These are phyloP conservation scores for Odobenus rosmarus DNA, from an alignment of 2,113 vertebrate species.

Conservation along the genomic window DNA sequence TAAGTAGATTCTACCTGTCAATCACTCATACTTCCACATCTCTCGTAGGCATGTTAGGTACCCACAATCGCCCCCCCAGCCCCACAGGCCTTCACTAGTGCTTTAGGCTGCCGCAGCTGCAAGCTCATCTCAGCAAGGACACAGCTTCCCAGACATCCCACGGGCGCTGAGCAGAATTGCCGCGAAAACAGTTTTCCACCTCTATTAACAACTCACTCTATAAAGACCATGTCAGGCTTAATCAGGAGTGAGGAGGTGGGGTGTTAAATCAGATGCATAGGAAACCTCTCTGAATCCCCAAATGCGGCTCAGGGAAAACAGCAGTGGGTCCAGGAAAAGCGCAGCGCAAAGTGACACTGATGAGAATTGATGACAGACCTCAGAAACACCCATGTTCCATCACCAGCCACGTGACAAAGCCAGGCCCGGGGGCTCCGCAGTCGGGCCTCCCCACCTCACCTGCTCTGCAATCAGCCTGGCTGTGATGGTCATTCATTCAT, in stretches of 20 bases:
- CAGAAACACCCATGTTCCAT: not conserved
- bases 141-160: fast-evolving
- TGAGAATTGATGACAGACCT: constrained; percentile 40
- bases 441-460: fast-evolving
- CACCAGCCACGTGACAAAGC: fast-evolving
- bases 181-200: not conserved
- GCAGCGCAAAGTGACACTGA: not conserved
- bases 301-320: not conserved
- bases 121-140: not conserved
- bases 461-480: fast-evolving
- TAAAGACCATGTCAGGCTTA: constrained; percentile 42
- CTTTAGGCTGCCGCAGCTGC: fast-evolving
- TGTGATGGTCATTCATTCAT: fast-evolving
- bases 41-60: fast-evolving
- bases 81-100: fast-evolving
- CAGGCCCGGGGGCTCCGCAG: fast-evolving
- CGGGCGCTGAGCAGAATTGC: not conserved
- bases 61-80: fast-evolving
- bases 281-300: constrained; percentile 21
- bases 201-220: constrained; percentile 37
- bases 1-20: not conserved
- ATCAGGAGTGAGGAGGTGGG: not conserved
- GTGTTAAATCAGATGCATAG: not conserved
- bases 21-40: fast-evolving
- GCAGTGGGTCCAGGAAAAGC: not conserved